phyloP scores from a whole-genome alignment of 1,140 invertebrate species.

The Drosophila erecta region DNA sequence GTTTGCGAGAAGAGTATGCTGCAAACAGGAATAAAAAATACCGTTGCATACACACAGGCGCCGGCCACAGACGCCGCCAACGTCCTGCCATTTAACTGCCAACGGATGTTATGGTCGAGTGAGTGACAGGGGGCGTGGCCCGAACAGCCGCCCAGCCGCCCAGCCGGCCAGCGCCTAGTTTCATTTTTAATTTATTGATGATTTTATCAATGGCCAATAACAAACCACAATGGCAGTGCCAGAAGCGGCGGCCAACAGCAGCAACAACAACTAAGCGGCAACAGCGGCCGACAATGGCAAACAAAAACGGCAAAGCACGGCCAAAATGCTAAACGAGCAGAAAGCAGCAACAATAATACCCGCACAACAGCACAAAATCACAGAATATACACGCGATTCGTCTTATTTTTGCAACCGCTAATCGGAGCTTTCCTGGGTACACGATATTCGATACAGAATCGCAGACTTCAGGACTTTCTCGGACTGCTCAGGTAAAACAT shows the following conservation, averaged over 20 bases:
- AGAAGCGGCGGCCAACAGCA: background rate
- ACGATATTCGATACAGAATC: background rate
- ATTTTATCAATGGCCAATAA: conserved; percentile 70
- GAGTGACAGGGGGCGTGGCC: conserved; percentile 53
- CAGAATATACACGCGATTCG: background rate
- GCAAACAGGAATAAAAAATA: conserved; percentile 22
- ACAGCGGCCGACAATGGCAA: conserved; percentile 30
- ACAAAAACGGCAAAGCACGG: conserved; percentile 41
- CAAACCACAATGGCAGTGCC: conserved; percentile 50
- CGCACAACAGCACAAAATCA: conserved; percentile 16
- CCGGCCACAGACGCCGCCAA: conserved; percentile 42
- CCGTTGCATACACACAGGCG: conserved; percentile 28
- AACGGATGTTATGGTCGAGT: conserved; percentile 47
- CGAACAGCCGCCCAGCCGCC: no score
- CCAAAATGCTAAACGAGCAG: conserved; percentile 42
- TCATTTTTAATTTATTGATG: conserved; percentile 73
- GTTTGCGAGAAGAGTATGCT: background rate
- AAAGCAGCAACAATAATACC: conserved; percentile 18
- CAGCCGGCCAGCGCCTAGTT: conserved; percentile 41
- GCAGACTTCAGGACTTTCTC: no score
- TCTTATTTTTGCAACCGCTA: background rate
- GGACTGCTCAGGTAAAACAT: no score
- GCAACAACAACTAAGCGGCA: background rate
- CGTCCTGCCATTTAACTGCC: conserved; percentile 47
- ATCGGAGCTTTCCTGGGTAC: background rate